Evolutionary conservation across 2,113 vertebrate genomes (phyloP).

Genomic region (Thryonomys swinderianus): DNA sequence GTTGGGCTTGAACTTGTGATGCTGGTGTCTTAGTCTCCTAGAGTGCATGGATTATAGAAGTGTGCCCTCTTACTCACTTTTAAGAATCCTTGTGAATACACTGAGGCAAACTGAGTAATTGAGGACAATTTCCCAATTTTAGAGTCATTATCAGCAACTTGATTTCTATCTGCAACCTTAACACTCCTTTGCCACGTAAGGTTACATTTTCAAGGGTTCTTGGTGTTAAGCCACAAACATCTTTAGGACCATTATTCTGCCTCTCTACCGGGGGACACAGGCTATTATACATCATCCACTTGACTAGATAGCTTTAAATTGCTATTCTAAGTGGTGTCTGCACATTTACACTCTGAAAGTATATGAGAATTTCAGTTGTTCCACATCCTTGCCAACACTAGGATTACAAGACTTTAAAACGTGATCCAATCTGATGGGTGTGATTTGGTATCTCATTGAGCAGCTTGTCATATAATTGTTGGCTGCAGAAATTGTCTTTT

Average conservation of each 20-base stretch:
- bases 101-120: neutral
- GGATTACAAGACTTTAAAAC: constrained; percentile 36
- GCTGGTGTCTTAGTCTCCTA: neutral
- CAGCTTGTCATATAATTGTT: constrained; percentile 4
- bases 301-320: neutral
- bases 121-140: neutral
- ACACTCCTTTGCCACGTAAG: neutral
- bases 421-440: neutral
- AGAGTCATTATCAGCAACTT: constrained; percentile 5
- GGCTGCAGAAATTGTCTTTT: constrained; percentile 35
- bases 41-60: neutral
- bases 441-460: neutral
- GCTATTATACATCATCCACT: neutral
- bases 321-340: neutral
- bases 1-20: neutral
- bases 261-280: neutral
- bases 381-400: neutral
- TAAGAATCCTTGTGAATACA: neutral
- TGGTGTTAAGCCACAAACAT: neutral
- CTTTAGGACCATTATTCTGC: neutral
- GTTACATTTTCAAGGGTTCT: neutral
- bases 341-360: neutral
- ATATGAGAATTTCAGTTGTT: neutral
- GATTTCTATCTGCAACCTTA: constrained; percentile 16
- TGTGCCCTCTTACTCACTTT: neutral